Evolutionary conservation across 2,113 vertebrate species (phyloP).

Genomic region (Phrynosoma blainvillii): DNA sequence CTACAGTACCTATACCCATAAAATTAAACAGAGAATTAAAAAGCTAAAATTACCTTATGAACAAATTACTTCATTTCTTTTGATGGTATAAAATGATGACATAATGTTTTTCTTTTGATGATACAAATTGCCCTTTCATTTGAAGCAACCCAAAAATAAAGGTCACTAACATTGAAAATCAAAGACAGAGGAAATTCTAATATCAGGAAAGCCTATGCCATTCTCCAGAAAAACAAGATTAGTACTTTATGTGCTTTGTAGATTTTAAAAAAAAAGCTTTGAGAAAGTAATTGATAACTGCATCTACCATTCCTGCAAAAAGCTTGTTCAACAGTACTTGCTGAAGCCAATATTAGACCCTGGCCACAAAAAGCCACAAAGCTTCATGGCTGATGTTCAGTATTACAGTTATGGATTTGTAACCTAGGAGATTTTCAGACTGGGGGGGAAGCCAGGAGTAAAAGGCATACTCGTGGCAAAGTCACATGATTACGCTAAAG

Average conservation of each 20-base stretch:
- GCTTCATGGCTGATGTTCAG: too few relatives aligned
- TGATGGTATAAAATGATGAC: background rate
- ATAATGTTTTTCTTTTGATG: background rate
- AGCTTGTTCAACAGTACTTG: constrained; percentile 5
- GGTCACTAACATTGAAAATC: background rate
- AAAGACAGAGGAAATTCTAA: background rate
- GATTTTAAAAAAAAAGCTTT: background rate
- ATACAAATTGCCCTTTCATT: background rate
- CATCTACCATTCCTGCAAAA: background rate
- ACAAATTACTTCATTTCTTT: background rate
- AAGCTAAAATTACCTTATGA: constrained; percentile 22
- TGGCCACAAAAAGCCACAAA: background rate
- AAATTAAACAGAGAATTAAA: background rate
- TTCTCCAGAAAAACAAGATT: background rate
- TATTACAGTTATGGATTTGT: too few relatives aligned
- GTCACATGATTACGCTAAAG: too few relatives aligned
- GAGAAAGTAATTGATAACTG: constrained; percentile 14
- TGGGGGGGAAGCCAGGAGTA: too few relatives aligned
- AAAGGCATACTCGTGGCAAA: too few relatives aligned
- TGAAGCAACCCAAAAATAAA: constrained; percentile 26
- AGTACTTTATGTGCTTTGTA: background rate
- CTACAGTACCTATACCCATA: constrained; percentile 3
- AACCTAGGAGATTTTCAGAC: too few relatives aligned
- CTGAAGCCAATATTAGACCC: background rate
- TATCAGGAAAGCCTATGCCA: background rate